phyloP scores from a whole-genome alignment of 1,140 invertebrate species.

The Neodiprion pinetum region DNA sequence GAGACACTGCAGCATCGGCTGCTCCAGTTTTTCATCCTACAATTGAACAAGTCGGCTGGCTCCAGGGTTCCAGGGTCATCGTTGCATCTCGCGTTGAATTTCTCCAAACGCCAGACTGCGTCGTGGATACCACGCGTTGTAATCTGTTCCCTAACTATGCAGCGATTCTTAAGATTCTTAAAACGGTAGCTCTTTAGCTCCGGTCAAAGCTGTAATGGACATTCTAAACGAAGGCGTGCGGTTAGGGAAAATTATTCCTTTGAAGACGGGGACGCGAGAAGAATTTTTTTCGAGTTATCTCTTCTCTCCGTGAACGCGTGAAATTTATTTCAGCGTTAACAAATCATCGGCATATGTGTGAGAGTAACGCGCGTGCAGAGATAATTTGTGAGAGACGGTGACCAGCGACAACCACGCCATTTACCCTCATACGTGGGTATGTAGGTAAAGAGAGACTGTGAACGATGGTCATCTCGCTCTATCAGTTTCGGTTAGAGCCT shows the following conservation, averaged over 20 bases:
- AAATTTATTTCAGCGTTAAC: slow-evolving; percentile 5
- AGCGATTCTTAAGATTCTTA: background rate
- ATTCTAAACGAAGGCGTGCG: background rate
- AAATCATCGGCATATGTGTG: background rate
- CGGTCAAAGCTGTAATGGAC: background rate
- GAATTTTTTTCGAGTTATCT: background rate
- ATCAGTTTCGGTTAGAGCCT: background rate
- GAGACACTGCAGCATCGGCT: background rate
- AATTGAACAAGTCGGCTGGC: background rate
- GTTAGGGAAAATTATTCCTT: background rate
- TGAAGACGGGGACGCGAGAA: background rate
- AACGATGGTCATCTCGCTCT: background rate
- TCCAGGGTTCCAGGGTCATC: background rate
- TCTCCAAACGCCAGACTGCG: background rate
- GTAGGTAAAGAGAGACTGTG: too few relatives aligned
- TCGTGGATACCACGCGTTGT: background rate
- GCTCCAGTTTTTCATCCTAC: background rate
- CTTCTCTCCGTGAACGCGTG: background rate
- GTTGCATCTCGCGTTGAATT: background rate
- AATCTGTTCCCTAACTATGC: background rate
- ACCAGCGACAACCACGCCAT: background rate
- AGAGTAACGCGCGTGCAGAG: background rate
- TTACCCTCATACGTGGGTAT: background rate
- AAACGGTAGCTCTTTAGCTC: background rate
- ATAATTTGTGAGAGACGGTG: background rate